Evolutionary conservation across 1,140 invertebrate species (phyloP), one percentile per base, ranked within the genome.

Genomic region (Drosophila sulfurigaster): DNA sequence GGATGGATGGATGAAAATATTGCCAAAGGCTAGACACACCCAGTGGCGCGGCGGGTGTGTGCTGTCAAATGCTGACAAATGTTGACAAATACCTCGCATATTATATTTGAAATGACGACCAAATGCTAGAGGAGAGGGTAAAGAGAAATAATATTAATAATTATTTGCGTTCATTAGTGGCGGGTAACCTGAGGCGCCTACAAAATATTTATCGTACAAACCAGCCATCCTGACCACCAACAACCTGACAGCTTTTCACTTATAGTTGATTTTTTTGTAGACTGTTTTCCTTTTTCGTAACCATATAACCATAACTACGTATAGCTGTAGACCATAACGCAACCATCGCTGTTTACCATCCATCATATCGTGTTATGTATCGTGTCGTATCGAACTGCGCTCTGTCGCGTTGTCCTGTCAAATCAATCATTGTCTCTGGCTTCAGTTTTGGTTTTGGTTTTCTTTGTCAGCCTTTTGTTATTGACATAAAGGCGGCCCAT

Each of bases 401-500:
- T 58, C 54, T 32, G 46, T 38, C 48, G 38, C 51, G 49, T 74
- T 62, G 81, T 85, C 85, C 81, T 91, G 90, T 91, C 83, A 92
- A 91, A 92, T 92, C 91, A 91, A 91, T 92, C 90, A 92, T 92
- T 86, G 83, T 86, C 75, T 72, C 48, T 60, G 54, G 54, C 16
- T 69, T 68, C 49, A 49, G 30, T 41, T 51, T 13, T 16, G 35
- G 20, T 25, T 41, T 60, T 58, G 28, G 10, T 64, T 58, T 68
- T 35, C 38, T 60, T 52, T 72, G 79, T 45, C 71, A 52, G 71
- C 66, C 78, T 79, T 81, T 89, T 89, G 72, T 81, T 89, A 89
- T 89, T 90, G 85, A 90, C 85, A 79, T 79, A 89, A 83, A 90
- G 85, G 78, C 86, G 77, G 68, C 38, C 85, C 85, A 89, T 89